phyloP scores from a whole-genome alignment of 1,140 invertebrate genomes.

The Cydia pomonella region DNA sequence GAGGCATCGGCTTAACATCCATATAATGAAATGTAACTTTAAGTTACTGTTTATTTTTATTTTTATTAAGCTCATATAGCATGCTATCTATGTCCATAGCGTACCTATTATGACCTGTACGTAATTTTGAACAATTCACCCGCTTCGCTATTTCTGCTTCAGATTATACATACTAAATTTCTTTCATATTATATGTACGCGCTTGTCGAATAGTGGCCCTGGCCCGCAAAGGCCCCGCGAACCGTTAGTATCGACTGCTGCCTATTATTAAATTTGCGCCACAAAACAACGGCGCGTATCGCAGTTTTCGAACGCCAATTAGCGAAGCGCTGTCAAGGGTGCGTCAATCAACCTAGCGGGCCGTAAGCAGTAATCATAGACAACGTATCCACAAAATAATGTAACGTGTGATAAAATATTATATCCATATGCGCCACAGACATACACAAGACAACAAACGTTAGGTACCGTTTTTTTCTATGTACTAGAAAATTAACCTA shows the following conservation, averaged over 20 bases:
- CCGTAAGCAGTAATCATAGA: not conserved
- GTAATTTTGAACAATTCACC: no score
- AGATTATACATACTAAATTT: not conserved
- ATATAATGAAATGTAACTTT: no score
- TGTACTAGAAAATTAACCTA: no score
- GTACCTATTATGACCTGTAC: no score
- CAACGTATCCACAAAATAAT: not conserved
- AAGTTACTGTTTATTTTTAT: no score
- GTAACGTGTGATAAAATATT: not conserved
- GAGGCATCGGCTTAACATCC: no score
- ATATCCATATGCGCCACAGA: no score
- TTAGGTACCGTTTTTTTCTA: no score
- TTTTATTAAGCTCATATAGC: no score
- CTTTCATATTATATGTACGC: not conserved
- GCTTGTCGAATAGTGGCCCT: not conserved
- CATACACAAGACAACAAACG: no score
- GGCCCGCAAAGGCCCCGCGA: not conserved
- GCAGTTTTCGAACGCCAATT: constrained; percentile 19
- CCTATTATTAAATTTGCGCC: constrained; percentile 7
- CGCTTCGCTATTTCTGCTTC: no score
- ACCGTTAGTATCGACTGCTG: constrained; percentile 10
- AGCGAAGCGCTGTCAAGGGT: not conserved
- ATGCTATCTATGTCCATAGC: no score
- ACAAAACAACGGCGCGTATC: constrained; percentile 17
- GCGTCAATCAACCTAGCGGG: not conserved